A percentile compares a stretch with the other conserved stretches of the same genome.
Conservation (phyloP, 53 echinoderm and acorn worm genomes). For the Pentamera pediparva region DNA sequence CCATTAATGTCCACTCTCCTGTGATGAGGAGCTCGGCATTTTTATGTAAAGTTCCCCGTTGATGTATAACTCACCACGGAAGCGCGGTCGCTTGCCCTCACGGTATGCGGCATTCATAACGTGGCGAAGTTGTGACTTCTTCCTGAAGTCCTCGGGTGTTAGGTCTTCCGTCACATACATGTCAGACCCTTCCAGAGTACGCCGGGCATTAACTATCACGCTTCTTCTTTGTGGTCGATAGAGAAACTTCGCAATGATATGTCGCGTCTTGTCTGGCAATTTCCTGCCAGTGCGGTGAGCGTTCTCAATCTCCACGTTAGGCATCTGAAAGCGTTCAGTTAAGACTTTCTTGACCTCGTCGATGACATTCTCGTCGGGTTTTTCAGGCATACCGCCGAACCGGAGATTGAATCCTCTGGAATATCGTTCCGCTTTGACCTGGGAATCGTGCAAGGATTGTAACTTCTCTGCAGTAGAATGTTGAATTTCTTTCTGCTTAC, state of each 20-base stretch:
- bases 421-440: neutral
- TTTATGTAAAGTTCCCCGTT: neutral
- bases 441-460: neutral
- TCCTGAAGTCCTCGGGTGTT: neutral
- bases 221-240: no score
- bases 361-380: neutral
- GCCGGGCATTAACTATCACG: no score
- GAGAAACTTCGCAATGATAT: no score
- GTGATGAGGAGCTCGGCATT: neutral
- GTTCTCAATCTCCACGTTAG: neutral
- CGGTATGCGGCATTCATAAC: neutral
- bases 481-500: neutral
- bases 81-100: neutral
- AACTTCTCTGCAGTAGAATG: neutral
- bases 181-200: neutral
- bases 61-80: slow-evolving; percentile 1
- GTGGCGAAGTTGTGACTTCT: neutral
- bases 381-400: neutral
- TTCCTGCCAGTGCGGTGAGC: neutral
- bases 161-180: neutral
- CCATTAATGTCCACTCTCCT: no score
- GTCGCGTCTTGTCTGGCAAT: no score
- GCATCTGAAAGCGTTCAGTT: neutral
- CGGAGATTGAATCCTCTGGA: neutral
- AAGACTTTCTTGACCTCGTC: neutral